These are phyloP conservation scores for Ceuthmochares aereus DNA, from an alignment of 2,113 vertebrate genomes.

Conservation along the genomic window DNA sequence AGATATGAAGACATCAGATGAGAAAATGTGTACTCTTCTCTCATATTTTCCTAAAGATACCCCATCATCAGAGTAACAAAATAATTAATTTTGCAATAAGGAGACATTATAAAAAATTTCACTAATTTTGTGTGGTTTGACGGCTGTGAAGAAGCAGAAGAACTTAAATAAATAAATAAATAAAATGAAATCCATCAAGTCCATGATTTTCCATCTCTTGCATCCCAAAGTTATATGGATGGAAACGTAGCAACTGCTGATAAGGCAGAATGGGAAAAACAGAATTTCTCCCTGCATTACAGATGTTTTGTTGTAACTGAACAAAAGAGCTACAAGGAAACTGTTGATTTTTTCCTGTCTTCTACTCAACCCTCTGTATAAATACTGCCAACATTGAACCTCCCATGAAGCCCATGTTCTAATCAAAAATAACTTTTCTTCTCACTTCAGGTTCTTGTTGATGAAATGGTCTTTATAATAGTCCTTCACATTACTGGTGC, in stretches of 20 bases:
- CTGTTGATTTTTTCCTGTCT: neutral
- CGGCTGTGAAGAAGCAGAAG: neutral
- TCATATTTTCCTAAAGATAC: neutral
- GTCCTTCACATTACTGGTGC: neutral
- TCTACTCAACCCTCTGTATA: neutral
- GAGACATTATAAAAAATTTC: neutral
- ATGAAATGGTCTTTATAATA: neutral
- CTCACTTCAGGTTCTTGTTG: neutral
- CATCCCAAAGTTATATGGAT: neutral
- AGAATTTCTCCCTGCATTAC: neutral
- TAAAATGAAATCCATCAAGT: neutral
- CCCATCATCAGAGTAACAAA: neutral
- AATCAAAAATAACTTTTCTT: neutral
- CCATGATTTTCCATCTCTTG: neutral
- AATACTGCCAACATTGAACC: neutral
- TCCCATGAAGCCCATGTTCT: neutral
- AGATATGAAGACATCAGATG: neutral
- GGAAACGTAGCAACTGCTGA: neutral
- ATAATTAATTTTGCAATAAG: neutral
- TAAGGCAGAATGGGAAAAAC: neutral
- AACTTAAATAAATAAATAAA: neutral
- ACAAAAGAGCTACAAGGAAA: neutral
- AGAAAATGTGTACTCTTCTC: neutral
- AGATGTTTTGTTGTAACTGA: neutral
- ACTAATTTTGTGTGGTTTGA: fast-evolving